Percentiles rank a stretch among this genome's conserved stretches.
Evolutionary conservation across 2,888 invertebrate genomes (phyloP).

Genomic region (Tholera decimalis): DNA sequence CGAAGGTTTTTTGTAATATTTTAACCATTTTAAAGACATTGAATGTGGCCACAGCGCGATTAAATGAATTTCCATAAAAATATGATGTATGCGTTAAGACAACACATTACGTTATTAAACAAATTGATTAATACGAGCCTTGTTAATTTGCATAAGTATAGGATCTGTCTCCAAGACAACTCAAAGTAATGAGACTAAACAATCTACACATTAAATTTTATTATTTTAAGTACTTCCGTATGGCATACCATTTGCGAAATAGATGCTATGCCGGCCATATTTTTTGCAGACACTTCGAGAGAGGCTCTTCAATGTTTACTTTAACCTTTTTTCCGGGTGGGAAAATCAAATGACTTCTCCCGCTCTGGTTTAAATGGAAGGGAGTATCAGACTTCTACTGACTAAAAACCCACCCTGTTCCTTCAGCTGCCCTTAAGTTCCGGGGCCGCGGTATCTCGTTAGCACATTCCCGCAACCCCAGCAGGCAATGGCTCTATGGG

Average conservation of each 20-base stretch:
- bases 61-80: slow-evolving; percentile 6
- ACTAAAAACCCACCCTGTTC: too few relatives aligned
- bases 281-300: not conserved
- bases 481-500: too few relatives aligned
- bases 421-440: too few relatives aligned
- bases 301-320: not conserved
- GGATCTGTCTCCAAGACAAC: not conserved
- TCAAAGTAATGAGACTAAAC: slow-evolving; percentile 26
- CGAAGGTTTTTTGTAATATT: not conserved
- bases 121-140: slow-evolving; percentile 17
- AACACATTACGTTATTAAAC: slow-evolving; percentile 5
- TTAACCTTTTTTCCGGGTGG: too few relatives aligned
- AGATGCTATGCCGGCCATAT: not conserved
- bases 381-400: too few relatives aligned
- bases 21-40: not conserved
- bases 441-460: too few relatives aligned
- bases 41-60: not conserved
- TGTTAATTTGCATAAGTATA: slow-evolving; percentile 32
- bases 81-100: slow-evolving; percentile 3
- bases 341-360: too few relatives aligned
- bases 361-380: too few relatives aligned
- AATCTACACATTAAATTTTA: slow-evolving; percentile 31
- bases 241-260: slow-evolving; percentile 18
- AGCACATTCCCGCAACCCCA: too few relatives aligned
- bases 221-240: slow-evolving; percentile 36